Evolutionary conservation across 2,888 invertebrate genomes (phyloP).

Genomic region (Suillia variegata): DNA sequence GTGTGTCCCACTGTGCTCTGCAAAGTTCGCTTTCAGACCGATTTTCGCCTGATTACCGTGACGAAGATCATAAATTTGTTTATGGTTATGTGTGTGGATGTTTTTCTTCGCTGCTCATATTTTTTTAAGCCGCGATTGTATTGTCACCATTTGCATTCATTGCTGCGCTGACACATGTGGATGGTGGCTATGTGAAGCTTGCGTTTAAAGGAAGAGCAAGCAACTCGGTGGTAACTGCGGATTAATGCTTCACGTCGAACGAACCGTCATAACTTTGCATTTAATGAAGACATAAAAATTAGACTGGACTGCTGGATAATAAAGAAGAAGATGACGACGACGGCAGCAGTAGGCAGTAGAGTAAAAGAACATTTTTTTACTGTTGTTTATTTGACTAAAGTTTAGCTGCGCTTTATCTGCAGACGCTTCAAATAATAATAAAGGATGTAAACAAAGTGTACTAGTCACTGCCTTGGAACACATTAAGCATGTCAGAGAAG

Average conservation of each 20-base stretch:
- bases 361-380: not conserved
- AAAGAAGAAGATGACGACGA: constrained; percentile 16
- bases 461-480: no score
- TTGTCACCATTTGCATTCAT: constrained; percentile 21
- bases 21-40: not conserved
- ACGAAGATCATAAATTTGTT: constrained; percentile 42
- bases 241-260: constrained; percentile 13
- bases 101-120: no score
- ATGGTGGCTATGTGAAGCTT: no score
- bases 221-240: constrained; percentile 23
- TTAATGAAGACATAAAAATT: constrained; percentile 56
- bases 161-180: no score
- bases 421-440: no score
- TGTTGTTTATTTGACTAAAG: not conserved
- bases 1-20: not conserved
- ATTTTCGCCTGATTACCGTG: constrained; percentile 43
- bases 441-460: no score
- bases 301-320: constrained; percentile 30
- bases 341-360: not conserved
- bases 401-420: no score
- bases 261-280: constrained; percentile 53
- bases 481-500: no score
- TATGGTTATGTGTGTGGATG: constrained; percentile 15
- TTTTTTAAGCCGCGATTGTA: no score
- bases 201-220: constrained; percentile 8